Percentiles rank a stretch among this genome's conserved stretches.
These are phyloP conservation scores for Hafferia zeledoni DNA, from an alignment of 2,797 vertebrate genomes.

Conservation along the genomic window DNA sequence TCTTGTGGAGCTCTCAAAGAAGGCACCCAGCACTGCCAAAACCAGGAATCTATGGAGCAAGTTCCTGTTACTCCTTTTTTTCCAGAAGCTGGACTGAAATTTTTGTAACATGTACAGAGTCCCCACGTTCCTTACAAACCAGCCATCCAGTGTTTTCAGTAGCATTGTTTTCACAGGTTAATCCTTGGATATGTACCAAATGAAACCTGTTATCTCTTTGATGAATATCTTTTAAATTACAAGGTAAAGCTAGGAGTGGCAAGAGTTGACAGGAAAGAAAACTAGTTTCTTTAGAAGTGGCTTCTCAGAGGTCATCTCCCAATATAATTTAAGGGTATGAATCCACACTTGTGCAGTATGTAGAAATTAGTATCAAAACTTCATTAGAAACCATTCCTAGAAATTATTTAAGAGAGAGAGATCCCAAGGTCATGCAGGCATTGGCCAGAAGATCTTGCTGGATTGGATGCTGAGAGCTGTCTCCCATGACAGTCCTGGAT, in stretches of 20 bases:
- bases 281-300: neutral
- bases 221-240: neutral
- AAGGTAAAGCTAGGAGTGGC: neutral
- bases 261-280: neutral
- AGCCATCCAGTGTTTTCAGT: neutral
- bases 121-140: neutral
- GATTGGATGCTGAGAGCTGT: neutral
- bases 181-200: neutral
- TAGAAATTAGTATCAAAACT: neutral
- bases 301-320: neutral
- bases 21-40: neutral
- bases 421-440: neutral
- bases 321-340: neutral
- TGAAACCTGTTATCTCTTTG: neutral
- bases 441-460: neutral
- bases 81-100: neutral
- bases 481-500: neutral
- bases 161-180: conserved; percentile 11
- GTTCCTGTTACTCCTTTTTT: neutral
- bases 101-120: neutral
- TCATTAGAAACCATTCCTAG: neutral
- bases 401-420: neutral
- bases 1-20: neutral
- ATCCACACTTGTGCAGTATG: neutral
- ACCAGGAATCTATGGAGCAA: neutral